Evolutionary conservation across 2,888 invertebrate genomes (phyloP), one percentile per base, ranked within the genome.

Genomic region (Drosophila subsilvestris): DNA sequence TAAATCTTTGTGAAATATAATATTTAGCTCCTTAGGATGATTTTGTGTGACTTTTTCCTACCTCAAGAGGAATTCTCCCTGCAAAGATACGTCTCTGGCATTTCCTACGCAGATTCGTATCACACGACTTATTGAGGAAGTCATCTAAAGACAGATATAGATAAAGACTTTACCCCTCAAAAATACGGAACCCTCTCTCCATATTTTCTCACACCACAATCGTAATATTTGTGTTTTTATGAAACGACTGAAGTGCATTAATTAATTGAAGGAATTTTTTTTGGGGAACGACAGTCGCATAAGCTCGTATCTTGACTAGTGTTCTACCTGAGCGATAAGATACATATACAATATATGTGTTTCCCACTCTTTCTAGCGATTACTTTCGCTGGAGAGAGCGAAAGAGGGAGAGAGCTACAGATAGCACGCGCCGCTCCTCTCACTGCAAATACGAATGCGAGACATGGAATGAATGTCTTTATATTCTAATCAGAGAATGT

Each of bases 401-500:
- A 61, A 63, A 67, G 59, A 60, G 55, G 47, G 60, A 32, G 32
- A 14, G 65, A 49, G 69, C 37, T n/a, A 7, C 37, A n/a, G 14
- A 37, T 37, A 37, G 37, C 37, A 37, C 37, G 37, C 37, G 37
- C 37, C 37, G 37, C 14, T 37, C n/a, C 37, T 37, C 37, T 37
- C 37, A 37, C n/a, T 37, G 37, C 37, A 45, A 45, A 45, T 45
- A 12, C 45, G 45, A 17, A 10, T 20, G 5, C 20, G 45, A 43
- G 43, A 45, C 18, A 10, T 45, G 37, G 37, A 14, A 37, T n/a
- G 37, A 37, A 37, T n/a, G 37, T 20, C 20, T 71, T 75, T 54
- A 74, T 80, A 83, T 88, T 83, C 87, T 88, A 83, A 83, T 83
- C 83, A 88, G 88, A 37, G 37, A 37, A n/a, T n/a, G 72, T 69